Percentiles rank a stretch among this genome's conserved stretches.
Evolutionary conservation across 23 tunicate genomes (phyloP).

Genomic region (Oikopleura dioica): DNA sequence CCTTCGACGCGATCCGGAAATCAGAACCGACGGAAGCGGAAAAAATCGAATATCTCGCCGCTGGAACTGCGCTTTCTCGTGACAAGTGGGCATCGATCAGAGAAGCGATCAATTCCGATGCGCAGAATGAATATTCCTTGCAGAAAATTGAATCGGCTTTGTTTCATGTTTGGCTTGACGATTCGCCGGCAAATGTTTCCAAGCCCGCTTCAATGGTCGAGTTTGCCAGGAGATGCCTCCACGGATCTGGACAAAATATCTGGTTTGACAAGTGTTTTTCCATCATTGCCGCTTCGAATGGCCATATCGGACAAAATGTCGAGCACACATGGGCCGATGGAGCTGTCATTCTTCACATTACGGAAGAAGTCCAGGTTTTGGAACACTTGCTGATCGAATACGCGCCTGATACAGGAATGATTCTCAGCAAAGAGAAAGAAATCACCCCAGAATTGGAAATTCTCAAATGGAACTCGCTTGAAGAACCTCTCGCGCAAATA

Average conservation of each 20-base stretch:
- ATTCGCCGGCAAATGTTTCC: no score
- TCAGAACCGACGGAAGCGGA: no score
- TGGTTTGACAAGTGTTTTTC: constrained; percentile 10
- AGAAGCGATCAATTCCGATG: neutral
- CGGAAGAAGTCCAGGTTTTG: constrained; percentile 3
- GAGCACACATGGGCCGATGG: constrained; percentile 11
- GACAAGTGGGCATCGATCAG: neutral
- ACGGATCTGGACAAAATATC: neutral
- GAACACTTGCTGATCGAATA: constrained; percentile 6
- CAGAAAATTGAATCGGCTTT: neutral
- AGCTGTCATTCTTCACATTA: neutral
- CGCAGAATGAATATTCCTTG: neutral
- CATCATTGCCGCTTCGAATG: neutral
- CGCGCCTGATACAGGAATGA: neutral
- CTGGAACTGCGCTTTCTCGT: neutral
- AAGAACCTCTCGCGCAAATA: no score
- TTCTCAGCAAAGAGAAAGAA: neutral
- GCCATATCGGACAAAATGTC: neutral
- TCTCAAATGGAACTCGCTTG: neutral
- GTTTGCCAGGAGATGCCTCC: neutral
- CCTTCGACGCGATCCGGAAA: neutral
- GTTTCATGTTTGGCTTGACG: constrained; percentile 1
- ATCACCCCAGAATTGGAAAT: neutral
- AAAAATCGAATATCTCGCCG: neutral
- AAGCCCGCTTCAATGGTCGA: neutral